Evolutionary conservation across 2,888 invertebrate genomes (phyloP).

Genomic region (Phoenoteleia sp.): DNA sequence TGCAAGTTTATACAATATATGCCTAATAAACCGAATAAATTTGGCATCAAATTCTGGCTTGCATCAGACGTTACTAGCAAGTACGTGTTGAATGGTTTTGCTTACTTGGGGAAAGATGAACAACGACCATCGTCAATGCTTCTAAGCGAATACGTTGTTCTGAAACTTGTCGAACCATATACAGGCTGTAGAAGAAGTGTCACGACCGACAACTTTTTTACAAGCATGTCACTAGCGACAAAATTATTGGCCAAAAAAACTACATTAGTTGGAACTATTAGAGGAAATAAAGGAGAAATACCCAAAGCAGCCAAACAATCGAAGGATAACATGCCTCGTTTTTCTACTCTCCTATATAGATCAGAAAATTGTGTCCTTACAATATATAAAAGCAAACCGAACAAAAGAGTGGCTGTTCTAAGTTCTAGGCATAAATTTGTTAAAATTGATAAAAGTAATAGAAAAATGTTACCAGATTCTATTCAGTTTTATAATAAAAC

Average conservation of each 20-base stretch:
- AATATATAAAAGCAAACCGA: slow-evolving; percentile 77
- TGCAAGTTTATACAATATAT: background rate
- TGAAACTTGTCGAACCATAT: slow-evolving; percentile 70
- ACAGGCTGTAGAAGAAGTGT: slow-evolving; percentile 50
- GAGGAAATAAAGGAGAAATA: slow-evolving; percentile 71
- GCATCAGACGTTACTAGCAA: no score
- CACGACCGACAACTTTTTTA: slow-evolving; percentile 57
- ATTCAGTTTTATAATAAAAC: no score
- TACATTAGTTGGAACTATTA: slow-evolving; percentile 75
- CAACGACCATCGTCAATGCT: slow-evolving; percentile 40
- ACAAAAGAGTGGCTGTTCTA: slow-evolving; percentile 73
- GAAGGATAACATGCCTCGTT: slow-evolving; percentile 62
- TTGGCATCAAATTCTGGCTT: no score
- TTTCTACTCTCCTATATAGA: slow-evolving; percentile 71
- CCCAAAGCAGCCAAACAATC: slow-evolving; percentile 8
- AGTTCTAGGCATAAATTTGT: slow-evolving; percentile 75
- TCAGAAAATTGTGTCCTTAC: slow-evolving; percentile 73
- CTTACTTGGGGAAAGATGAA: slow-evolving; percentile 72
- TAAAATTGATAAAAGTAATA: slow-evolving; percentile 74
- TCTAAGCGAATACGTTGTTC: slow-evolving; percentile 66
- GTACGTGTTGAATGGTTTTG: no score
- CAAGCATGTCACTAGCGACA: slow-evolving; percentile 30
- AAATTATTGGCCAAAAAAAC: slow-evolving; percentile 73
- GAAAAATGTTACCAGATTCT: slow-evolving; percentile 14
- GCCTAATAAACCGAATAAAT: no score